Evolutionary conservation across 1,140 invertebrate genomes (phyloP).

Genomic region (Dreissena polymorpha): DNA sequence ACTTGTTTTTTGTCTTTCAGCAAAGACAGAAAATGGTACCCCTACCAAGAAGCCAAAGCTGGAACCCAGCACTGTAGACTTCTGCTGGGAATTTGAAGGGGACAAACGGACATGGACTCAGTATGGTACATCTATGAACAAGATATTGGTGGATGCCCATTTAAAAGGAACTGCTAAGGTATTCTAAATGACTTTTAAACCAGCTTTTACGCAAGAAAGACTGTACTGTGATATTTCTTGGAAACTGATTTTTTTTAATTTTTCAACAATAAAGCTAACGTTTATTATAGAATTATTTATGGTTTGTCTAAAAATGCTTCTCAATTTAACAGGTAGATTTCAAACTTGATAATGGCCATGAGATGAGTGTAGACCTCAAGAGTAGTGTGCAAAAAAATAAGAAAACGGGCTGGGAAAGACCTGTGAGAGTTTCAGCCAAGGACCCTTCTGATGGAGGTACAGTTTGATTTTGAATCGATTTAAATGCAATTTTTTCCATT

Average conservation of each 20-base stretch:
- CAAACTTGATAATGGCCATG: constrained; percentile 55
- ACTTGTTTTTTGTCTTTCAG: too few relatives aligned
- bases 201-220: too few relatives aligned
- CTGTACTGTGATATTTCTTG: not conserved
- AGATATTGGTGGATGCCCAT: constrained; percentile 56
- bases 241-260: not conserved
- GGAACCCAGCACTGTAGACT: constrained; percentile 32
- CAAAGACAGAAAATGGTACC: not conserved
- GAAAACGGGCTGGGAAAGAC: constrained; percentile 73
- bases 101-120: constrained; percentile 67
- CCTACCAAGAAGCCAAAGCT: constrained; percentile 50
- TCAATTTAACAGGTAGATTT: constrained; percentile 69
- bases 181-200: too few relatives aligned
- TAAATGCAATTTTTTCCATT: too few relatives aligned
- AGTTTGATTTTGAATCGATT: too few relatives aligned
- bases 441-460: constrained; percentile 54
- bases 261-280: too few relatives aligned
- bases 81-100: constrained; percentile 71
- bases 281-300: too few relatives aligned
- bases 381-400: constrained; percentile 76
- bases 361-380: constrained; percentile 64
- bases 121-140: constrained; percentile 58
- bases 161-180: constrained; percentile 58
- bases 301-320: too few relatives aligned
- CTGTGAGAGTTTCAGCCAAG: constrained; percentile 65